A percentile compares a stretch with the other conserved stretches of the same genome.
Conservation (phyloP, 2,113 vertebrate genomes). For the Ceyx cyanopectus region DNA sequence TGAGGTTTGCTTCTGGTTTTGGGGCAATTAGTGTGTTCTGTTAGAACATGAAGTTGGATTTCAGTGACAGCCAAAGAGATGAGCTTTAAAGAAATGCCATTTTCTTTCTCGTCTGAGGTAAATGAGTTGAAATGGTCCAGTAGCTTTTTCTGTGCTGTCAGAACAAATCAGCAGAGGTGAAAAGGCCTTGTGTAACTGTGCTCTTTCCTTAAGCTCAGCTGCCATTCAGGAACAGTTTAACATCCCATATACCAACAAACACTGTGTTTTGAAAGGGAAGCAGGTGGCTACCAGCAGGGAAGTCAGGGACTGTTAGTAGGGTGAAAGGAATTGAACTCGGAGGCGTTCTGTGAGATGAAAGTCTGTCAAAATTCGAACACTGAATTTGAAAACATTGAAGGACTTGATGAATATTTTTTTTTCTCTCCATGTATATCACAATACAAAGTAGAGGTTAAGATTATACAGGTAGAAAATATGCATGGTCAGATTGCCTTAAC, state of each 20-base stretch:
- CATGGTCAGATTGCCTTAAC: conserved; percentile 10
- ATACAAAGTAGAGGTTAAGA: neutral
- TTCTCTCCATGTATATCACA: neutral
- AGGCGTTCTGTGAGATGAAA: neutral
- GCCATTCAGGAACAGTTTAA: neutral
- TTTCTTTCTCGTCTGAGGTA: neutral
- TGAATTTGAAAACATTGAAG: neutral
- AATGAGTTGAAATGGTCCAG: neutral
- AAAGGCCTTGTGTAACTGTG: neutral
- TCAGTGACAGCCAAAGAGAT: neutral
- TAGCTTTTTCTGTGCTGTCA: neutral
- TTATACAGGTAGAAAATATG: neutral
- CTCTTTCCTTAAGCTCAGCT: neutral
- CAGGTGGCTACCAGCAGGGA: neutral
- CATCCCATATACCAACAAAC: neutral
- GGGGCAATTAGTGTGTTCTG: neutral
- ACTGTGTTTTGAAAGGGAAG: neutral
- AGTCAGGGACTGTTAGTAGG: neutral
- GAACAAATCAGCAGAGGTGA: neutral
- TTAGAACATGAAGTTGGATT: neutral
- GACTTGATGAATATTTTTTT: neutral
- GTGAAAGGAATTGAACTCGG: neutral
- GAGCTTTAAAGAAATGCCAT: neutral
- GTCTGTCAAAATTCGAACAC: neutral
- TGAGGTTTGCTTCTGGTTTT: neutral